Evolutionary conservation across 2,113 vertebrate genomes (phyloP).

Genomic region (Nycticryphes semicollaris): DNA sequence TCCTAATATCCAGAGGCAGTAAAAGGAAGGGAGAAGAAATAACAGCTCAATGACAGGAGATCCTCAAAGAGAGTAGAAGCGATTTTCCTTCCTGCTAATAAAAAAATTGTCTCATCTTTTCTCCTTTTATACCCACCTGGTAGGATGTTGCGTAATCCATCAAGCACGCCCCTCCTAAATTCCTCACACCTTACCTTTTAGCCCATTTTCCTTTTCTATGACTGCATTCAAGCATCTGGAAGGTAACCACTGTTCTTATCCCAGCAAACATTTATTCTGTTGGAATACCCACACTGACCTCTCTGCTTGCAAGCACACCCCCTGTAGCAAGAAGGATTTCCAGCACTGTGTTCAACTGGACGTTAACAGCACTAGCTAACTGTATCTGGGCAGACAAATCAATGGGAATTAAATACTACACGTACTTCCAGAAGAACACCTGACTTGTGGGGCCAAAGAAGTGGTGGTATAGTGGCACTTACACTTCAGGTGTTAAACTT

Average conservation of each 20-base stretch:
- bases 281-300: neutral
- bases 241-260: neutral
- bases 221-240: neutral
- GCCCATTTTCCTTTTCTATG: neutral
- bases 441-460: neutral
- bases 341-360: neutral
- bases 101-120: neutral
- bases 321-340: neutral
- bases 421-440: neutral
- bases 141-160: neutral
- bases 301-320: neutral
- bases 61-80: neutral
- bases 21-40: neutral
- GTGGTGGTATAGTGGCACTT: neutral
- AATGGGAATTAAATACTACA: neutral
- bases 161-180: neutral
- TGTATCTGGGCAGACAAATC: neutral
- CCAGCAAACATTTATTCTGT: neutral
- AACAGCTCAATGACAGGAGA: neutral
- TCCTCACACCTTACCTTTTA: neutral
- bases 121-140: neutral
- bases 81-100: neutral
- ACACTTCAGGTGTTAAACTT: neutral
- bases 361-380: neutral
- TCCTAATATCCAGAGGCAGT: fast-evolving